Base-by-base conservation (phyloP, 2,888 invertebrate species). In the Mechanitis messenoides region DNA sequence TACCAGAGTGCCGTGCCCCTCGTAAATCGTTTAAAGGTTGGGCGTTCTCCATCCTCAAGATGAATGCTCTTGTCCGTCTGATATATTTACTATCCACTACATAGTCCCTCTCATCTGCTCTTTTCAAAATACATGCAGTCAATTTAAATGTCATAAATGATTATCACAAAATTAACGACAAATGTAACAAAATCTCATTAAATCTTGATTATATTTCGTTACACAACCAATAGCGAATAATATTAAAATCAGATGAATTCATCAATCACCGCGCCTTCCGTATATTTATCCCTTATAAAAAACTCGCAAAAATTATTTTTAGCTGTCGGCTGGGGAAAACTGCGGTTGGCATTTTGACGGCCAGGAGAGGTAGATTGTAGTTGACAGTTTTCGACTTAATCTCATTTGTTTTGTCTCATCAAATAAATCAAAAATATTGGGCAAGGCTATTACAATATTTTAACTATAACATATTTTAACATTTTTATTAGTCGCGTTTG, bases 1-100 rank as follows among this genome's bases (percentile, higher is more conserved):
- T 74, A 83, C 83, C 76, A 78, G 74, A 71, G 71, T 57, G 60
- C 75, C 79, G 80, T 75, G 76, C 78, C 78, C 84, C 81, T 85
- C 88, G 85, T 89, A 87, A 89, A 89, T 89, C 89, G 85, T 84
- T 85, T 85, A 85, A 87, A 85, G 87, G 86, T 83, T 85, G 82
- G 85, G 85, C 85, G 85, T 83, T 81, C 81, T 81, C 80, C 81
- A 81, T 84, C 83, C 83, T 84, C 77, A 83, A 87, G 88, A 89
- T 84, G 83, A 82, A 89, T 89, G 85, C 80, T 79, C 84, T 80
- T 82, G 84, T 84, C 86, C 76, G 80, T 55, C 83, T 86, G 86
- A 88, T 85, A 84, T 87, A 88, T 88, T 83, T 85, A 85, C 86
- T 83, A 83, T 80, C 84, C 79, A 80, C 80, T 76, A 79, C 74